These are phyloP conservation scores for Alaudala cheleensis DNA, from an alignment of 2,113 vertebrate species.

Conservation along the genomic window DNA sequence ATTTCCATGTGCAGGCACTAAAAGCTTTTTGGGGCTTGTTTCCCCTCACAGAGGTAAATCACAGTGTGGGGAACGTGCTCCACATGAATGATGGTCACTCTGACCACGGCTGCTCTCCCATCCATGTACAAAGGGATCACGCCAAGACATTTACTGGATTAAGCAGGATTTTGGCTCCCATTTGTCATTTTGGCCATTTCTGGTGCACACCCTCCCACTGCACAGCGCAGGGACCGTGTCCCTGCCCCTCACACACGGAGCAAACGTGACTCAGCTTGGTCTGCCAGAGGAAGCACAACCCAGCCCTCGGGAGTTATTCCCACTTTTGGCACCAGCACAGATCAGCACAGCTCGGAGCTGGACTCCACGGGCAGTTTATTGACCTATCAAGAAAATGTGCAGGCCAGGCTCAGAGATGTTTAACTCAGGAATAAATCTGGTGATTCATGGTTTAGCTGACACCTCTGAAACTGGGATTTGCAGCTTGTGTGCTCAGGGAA, in stretches of 20 bases:
- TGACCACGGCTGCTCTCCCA: not conserved
- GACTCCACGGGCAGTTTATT: not conserved
- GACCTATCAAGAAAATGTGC: not conserved
- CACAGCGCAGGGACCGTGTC: not conserved
- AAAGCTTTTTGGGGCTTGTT: not conserved
- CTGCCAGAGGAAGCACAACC: not conserved
- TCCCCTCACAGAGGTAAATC: not conserved
- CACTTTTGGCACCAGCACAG: not conserved
- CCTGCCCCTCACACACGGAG: not conserved
- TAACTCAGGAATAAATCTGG: not conserved
- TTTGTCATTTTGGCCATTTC: not conserved
- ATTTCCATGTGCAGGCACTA: not conserved
- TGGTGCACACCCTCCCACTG: not conserved
- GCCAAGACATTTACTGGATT: not conserved
- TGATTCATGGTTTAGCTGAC: not conserved
- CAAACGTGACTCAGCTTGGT: not conserved
- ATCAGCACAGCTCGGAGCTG: not conserved
- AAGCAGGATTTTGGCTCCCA: not conserved
- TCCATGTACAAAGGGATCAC: not conserved
- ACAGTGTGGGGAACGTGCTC: rapidly evolving
- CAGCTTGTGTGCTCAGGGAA: not conserved
- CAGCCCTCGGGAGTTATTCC: not conserved
- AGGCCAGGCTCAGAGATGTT: not conserved
- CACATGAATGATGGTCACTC: not conserved
- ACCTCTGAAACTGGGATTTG: not conserved